phyloP scores from a whole-genome alignment of 2,113 vertebrate species.

The Antigone vipio region DNA sequence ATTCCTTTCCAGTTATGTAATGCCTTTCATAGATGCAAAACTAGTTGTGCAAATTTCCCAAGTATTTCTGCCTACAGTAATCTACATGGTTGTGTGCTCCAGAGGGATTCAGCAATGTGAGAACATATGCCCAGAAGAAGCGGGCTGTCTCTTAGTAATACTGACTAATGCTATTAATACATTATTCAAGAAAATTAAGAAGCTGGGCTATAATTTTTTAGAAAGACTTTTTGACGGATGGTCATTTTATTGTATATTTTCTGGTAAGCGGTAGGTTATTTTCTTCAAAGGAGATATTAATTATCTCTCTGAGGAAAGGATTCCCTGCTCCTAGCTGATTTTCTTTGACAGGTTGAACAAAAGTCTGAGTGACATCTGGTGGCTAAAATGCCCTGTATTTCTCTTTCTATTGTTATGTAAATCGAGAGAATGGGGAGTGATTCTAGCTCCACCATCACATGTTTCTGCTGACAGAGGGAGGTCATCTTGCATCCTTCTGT shows the following conservation, averaged over 20 bases:
- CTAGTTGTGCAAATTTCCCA: not conserved
- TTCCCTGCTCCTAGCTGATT: not conserved
- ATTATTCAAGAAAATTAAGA: not conserved
- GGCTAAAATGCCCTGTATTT: not conserved
- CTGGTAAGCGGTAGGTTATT: not conserved
- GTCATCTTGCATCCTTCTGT: not conserved
- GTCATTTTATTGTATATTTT: not conserved
- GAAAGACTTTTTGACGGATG: not conserved
- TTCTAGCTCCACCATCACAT: not conserved
- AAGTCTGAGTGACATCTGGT: slow-evolving; percentile 16
- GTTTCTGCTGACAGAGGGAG: not conserved
- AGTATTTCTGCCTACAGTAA: not conserved
- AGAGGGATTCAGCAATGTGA: not conserved
- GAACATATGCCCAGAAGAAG: not conserved
- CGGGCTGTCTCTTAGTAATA: not conserved
- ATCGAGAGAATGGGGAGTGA: not conserved
- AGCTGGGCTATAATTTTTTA: not conserved
- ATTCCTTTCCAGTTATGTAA: not conserved
- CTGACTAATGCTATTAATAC: not conserved
- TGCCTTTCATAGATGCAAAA: not conserved
- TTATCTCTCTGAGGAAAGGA: not conserved
- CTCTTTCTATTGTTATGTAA: not conserved
- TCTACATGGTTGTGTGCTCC: not conserved
- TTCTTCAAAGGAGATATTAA: not conserved
- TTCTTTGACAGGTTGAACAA: not conserved